These are phyloP conservation scores for Sula dactylatra DNA, from an alignment of 2,113 vertebrate species.

Conservation along the genomic window DNA sequence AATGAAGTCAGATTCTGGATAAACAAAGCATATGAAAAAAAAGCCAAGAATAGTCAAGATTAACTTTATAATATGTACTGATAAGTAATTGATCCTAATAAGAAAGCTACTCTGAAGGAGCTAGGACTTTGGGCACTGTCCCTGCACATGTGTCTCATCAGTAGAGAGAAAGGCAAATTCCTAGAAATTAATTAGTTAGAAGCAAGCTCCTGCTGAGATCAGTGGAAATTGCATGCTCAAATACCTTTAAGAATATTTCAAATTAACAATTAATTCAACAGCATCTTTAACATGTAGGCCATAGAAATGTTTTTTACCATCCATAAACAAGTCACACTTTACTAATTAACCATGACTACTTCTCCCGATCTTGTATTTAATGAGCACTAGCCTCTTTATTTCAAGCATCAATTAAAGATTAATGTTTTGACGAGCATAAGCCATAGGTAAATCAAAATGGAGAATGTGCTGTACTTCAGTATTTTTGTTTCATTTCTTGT, in stretches of 20 bases:
- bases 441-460: neutral
- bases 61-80: neutral
- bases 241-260: neutral
- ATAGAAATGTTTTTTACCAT: neutral
- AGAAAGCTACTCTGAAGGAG: neutral
- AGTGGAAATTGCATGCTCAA: neutral
- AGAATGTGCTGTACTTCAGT: neutral
- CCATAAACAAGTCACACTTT: conserved; percentile 10
- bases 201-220: neutral
- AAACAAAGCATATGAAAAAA: neutral
- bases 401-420: neutral
- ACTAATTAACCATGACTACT: neutral
- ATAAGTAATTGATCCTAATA: neutral
- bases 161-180: neutral
- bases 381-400: neutral
- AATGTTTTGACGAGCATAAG: neutral
- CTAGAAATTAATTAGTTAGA: neutral
- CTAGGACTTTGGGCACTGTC: neutral
- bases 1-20: neutral
- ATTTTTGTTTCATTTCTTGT: neutral
- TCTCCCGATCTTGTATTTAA: neutral
- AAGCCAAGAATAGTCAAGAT: neutral
- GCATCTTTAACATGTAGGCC: neutral
- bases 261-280: neutral
- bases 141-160: neutral